Conservation (phyloP, 2,888 invertebrate species). For the Dilophus febrilis region DNA sequence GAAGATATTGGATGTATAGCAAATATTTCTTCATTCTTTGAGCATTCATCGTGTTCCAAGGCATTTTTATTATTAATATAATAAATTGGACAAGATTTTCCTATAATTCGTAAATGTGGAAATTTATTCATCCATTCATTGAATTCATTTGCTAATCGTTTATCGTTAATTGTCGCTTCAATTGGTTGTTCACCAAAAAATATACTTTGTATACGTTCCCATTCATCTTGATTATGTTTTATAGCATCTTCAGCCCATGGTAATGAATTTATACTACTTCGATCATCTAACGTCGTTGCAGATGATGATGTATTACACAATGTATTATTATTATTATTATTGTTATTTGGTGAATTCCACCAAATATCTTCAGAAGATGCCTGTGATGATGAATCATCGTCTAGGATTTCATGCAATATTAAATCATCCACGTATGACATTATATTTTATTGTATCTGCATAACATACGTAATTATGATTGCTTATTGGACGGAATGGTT, state of each 20-base stretch:
- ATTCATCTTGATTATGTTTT: constrained; percentile 26
- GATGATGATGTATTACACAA: background rate
- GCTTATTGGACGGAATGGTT: no score
- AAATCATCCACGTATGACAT: no score
- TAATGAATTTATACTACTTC: constrained; percentile 28
- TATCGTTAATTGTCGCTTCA: constrained; percentile 14
- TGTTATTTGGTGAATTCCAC: no score
- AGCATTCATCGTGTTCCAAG: background rate
- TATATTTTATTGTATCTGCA: no score
- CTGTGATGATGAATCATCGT: no score
- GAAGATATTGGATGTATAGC: background rate
- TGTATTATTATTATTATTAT: no score
- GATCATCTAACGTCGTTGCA: constrained; percentile 17
- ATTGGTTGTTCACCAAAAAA: constrained; percentile 21
- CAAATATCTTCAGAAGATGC: no score
- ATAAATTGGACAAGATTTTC: constrained; percentile 2
- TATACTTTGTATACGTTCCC: constrained; percentile 27
- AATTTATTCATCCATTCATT: constrained; percentile 27
- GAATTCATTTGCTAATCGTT: constrained; percentile 24
- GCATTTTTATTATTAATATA: background rate
- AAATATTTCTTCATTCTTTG: background rate
- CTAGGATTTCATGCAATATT: no score
- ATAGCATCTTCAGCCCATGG: constrained; percentile 31
- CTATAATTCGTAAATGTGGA: constrained; percentile 13
- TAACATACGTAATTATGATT: no score